Conservation (phyloP, 2,113 vertebrate genomes). For the Zeus faber region DNA sequence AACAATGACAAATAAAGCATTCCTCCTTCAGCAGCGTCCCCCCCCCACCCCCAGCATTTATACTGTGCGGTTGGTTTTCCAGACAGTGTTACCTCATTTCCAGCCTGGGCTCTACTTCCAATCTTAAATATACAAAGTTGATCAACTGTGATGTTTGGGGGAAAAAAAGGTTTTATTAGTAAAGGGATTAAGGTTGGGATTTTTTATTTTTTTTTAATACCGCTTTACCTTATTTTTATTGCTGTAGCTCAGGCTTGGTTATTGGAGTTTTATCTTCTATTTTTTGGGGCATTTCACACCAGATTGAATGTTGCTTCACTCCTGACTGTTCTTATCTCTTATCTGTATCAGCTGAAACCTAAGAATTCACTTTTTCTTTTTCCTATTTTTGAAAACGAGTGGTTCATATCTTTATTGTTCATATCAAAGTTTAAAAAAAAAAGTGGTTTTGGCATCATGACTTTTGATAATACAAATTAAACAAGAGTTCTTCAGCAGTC, state of each 20-base stretch:
- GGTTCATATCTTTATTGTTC: neutral
- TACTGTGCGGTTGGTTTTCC: too few species aligned
- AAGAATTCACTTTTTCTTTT: constrained; percentile 30
- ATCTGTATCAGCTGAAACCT: constrained; percentile 19
- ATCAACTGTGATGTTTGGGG: neutral
- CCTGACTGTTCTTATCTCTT: constrained; percentile 30
- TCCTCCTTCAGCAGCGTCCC: constrained; percentile 15
- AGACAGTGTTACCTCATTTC: neutral
- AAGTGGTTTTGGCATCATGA: constrained; percentile 12
- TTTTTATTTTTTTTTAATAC: neutral
- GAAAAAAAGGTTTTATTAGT: too few species aligned
- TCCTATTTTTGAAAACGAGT: neutral
- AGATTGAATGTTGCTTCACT: constrained; percentile 23
- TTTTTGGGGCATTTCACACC: constrained; percentile 26
- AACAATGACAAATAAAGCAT: constrained; percentile 21
- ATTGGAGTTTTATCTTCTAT: constrained; percentile 1
- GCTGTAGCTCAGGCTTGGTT: neutral
- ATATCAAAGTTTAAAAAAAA: constrained; percentile 6
- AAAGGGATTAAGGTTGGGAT: neutral
- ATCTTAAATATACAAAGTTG: constrained; percentile 1
- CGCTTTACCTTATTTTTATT: neutral
- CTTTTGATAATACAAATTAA: constrained; percentile 1
- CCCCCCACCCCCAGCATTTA: too few species aligned
- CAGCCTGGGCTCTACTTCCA: too few species aligned
- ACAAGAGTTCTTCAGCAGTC: neutral